Conservation (phyloP, 2,888 invertebrate species). For the Cephalotes varians region DNA sequence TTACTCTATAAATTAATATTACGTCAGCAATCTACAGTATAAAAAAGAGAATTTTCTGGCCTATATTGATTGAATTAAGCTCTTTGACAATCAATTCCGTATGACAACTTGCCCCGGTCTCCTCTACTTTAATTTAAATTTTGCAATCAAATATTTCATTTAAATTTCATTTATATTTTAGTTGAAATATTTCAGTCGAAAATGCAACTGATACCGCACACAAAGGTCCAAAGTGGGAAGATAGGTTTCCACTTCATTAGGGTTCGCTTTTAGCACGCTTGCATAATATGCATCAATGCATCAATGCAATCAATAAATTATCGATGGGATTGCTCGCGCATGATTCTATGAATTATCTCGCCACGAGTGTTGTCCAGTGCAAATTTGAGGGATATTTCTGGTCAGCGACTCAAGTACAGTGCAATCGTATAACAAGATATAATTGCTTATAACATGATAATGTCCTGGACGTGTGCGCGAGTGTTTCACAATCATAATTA, state of each 20-base stretch:
- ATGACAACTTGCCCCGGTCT: no score
- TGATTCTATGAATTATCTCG: constrained; percentile 36
- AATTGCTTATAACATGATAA: not conserved
- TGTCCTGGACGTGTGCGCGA: not conserved
- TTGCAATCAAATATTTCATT: not conserved
- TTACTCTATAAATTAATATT: no score
- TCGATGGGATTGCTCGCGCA: not conserved
- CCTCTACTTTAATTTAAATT: not conserved
- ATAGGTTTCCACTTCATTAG: constrained; percentile 15
- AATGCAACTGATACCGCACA: not conserved
- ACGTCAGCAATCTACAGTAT: no score
- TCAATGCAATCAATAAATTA: constrained; percentile 20
- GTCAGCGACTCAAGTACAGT: not conserved
- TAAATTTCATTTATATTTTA: no score
- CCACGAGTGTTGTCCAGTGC: not conserved
- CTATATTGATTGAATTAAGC: no score
- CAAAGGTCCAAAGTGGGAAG: not conserved
- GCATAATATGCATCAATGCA: constrained; percentile 4
- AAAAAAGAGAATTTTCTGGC: no score
- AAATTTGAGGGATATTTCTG: constrained; percentile 33
- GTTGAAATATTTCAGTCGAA: no score
- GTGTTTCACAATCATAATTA: not conserved
- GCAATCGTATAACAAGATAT: not conserved
- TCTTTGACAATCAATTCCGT: no score
- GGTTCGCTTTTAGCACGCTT: not conserved